Conservation (phyloP, 2,888 invertebrate species). For the Macrophya alboannulata region DNA sequence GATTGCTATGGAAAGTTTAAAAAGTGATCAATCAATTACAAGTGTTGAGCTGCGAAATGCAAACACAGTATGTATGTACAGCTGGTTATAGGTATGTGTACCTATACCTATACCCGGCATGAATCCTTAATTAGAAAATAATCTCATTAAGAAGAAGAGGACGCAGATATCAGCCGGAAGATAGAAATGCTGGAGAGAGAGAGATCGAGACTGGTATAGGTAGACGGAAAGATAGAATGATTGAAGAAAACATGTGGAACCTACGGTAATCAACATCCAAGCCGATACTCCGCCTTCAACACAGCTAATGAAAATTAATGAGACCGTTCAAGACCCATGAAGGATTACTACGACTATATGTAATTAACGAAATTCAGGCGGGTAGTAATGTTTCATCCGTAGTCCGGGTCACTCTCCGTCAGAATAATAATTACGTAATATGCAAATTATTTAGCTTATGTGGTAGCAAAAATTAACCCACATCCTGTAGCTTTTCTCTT, state of each 20-base stretch:
- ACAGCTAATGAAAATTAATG: slow-evolving; percentile 79
- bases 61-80: slow-evolving; percentile 48
- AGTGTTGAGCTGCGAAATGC: slow-evolving; percentile 63
- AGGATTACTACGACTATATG: slow-evolving; percentile 20
- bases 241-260: slow-evolving; percentile 73
- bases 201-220: slow-evolving; percentile 46
- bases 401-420: slow-evolving; percentile 2
- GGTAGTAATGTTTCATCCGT: slow-evolving; percentile 18
- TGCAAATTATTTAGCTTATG: not conserved
- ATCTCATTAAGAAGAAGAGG: slow-evolving; percentile 61
- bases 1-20: slow-evolving; percentile 66
- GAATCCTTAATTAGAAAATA: slow-evolving; percentile 74
- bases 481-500: not conserved
- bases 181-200: not conserved
- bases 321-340: slow-evolving; percentile 70
- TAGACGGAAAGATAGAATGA: slow-evolving; percentile 59
- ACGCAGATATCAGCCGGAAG: slow-evolving; percentile 20
- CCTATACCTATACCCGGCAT: slow-evolving; percentile 42
- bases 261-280: slow-evolving; percentile 71
- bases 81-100: not conserved
- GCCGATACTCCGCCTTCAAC: slow-evolving; percentile 68
- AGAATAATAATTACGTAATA: not conserved
- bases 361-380: slow-evolving; percentile 34
- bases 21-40: slow-evolving; percentile 74
- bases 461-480: not conserved